Base-by-base conservation (phyloP, 2,113 vertebrate genomes). In the Castor canadensis region DNA sequence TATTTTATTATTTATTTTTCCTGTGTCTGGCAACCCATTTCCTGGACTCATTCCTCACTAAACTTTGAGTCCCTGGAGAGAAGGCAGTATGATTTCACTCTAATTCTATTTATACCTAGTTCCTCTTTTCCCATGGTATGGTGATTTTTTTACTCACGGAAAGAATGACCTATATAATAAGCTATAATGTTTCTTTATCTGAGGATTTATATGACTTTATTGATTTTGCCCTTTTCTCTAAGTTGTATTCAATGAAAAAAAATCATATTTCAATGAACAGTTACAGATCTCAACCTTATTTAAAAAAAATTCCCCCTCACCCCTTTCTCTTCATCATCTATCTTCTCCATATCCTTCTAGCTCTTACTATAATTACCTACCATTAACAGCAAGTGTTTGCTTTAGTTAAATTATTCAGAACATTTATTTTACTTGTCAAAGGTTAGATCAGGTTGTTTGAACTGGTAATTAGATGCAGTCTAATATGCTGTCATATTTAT, bases 331-430 rank as follows among this genome's bases (percentile, higher is more conserved):
- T 92, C 1, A 0, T 95, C 90, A 94, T 90, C 49, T 95, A 81
- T 90, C 83, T 89, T 96, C 83, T 35, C 60, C n/a, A 92, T 98
- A 97, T 97, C 97, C 98, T 96, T 98, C 96, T 97, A 98, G 97
- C 97, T 98, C 96, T 93, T 98, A 97, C 98, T 98, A 98, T 99
- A 99, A 99, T 99, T 99, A 99, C 97, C 97, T 98, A 97, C 95
- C 98, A 98, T 99, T 98, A 99, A 98, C 98, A 98, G 98, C 98
- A 99, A 99, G 98, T 99, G 98, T 99, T 99, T 99, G 97, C 98
- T 99, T 99, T 99, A 98, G 98, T 98, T 98, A 98, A 99, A 99
- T 99, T 99, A 99, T 99, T 99, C 98, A 98, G 98, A 99, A 98
- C 98, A 98, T 99, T 99, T 98, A 98, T 98, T 99, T 98, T 98